Percentiles rank a stretch among this genome's conserved stretches.
Evolutionary conservation across 2,797 vertebrate genomes (phyloP).

Genomic region (Pseudopleuronectes americanus): DNA sequence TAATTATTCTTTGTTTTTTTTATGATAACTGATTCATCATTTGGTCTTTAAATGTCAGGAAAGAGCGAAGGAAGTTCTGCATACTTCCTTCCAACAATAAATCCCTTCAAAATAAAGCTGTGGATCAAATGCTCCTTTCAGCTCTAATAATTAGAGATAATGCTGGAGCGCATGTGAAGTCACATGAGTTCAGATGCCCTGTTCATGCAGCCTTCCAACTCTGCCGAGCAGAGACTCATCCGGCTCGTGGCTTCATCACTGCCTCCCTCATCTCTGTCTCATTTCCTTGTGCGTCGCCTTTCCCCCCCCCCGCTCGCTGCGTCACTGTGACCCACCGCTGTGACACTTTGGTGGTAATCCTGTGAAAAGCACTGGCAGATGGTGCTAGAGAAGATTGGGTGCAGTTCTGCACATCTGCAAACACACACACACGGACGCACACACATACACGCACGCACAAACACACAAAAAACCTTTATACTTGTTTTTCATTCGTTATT

Average conservation of each 20-base stretch:
- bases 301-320: slow-evolving; percentile 28
- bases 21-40: too few species aligned
- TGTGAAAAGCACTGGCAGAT: slow-evolving; percentile 77
- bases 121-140: too few species aligned
- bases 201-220: neutral
- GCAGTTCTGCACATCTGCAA: slow-evolving; percentile 70
- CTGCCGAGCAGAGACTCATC: neutral
- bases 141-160: too few species aligned
- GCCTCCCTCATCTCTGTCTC: slow-evolving; percentile 19
- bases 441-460: neutral
- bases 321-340: slow-evolving; percentile 44
- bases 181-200: too few species aligned
- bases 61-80: too few species aligned
- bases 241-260: neutral
- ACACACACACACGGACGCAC: neutral
- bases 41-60: too few species aligned
- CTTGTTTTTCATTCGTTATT: slow-evolving; percentile 13
- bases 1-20: too few species aligned
- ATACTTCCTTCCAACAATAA: too few species aligned
- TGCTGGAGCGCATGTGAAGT: too few species aligned
- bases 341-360: slow-evolving; percentile 59
- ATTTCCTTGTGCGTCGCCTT: slow-evolving; percentile 20
- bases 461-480: neutral
- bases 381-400: slow-evolving; percentile 65
- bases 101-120: too few species aligned